Base-by-base conservation (phyloP, 2,113 vertebrate genomes). In the Aldabrachelys gigantea region DNA sequence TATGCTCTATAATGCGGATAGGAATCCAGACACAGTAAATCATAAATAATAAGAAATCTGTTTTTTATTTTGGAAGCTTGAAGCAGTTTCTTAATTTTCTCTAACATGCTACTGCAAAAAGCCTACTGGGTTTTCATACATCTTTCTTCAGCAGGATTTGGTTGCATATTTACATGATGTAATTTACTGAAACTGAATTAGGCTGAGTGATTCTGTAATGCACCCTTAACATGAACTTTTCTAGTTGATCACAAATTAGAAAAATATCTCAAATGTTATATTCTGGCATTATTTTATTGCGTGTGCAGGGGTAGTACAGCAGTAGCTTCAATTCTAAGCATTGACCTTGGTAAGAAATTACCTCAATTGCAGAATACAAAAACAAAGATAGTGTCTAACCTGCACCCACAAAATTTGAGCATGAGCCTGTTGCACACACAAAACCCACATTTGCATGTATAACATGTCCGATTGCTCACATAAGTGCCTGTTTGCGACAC, bases 281-380 rank as follows among this genome's bases (percentile, higher is more conserved):
- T 49, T 82, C 72, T 92, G 50, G 31, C 12, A 16, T 72, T 69
- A 12, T 85, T 89, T 84, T 72, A 7, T 83, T 88, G 78, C 76
- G 2, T 22, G 81, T 82, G 6, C 27, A 38, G 13, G 13, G 29
- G 57, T 89, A 95, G 84, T 13, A 89, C 88, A 90, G 10, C 35
- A 88, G 47, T 50, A 0, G 47, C 69, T 94, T 90, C 17, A 49
- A 7, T 89, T 85, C 80, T 82, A 81, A 89, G 49, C 50, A 24
- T 50, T 35, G 89, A 93, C 78, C 78, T 82, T 57, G 17, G 12
- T 62, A 56, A 87, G 93, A 83, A 95, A 94, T 41, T 9, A 54
- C 44, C 92, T 84, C 54, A 93, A 91, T 83, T 93, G 89, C 62
- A 82, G 86, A 82, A 94, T 54, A 81, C 87, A 78, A 91, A 90